Base-by-base conservation (phyloP, 2,797 vertebrate genomes). In the Lophius americanus region DNA sequence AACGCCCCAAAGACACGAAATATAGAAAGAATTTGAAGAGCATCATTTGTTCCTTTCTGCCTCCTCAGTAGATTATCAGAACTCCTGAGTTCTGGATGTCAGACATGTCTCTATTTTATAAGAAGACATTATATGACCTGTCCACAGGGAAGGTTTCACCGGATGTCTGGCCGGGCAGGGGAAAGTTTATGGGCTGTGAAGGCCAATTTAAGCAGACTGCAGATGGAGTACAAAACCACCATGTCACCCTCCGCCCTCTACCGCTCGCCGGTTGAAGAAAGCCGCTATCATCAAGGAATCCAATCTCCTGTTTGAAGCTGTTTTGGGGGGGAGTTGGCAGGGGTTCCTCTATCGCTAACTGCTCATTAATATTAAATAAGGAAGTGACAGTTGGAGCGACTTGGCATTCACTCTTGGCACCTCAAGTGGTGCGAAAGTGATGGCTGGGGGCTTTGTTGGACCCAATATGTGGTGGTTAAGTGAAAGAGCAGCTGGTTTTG, bases 311-410 rank as follows among this genome's bases (percentile, higher is more conserved):
- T 66, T 64, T 5, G 68, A 68, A 73, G 63, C 54, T 75, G 64
- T 51, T 66, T 73, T 51, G 60, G 66, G 66, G 66, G 56, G 52
- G 55, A 51, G 41, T 53, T 70, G 74, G 75, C 60, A 68, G 66
- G 54, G 36, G 67, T 83, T 78, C 83, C 74, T 76, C 78, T 74
- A 68, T 23, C 76, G 59, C 82, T 78, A 86, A 87, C 43, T 64
- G 64, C 81, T 92, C 87, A 91, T 93, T 86, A 92, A 89, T 92
- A 90, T 88, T 89, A 71, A 89, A 89, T 68, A 79, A 87, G 86
- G 83, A 90, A 89, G 83, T 90, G 91, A 88, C 89, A 90, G 91
- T 88, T 91, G 86, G 86, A 87, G 64, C 68, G 74, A 88, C 79
- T 89, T 92, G 88, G 90, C 89, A 86, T 53, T 7, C 13, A 33